A percentile compares a stretch with the other conserved stretches of the same genome.
phyloP scores from a whole-genome alignment of 2,888 invertebrate species.

The Oscheius myriophilus region DNA sequence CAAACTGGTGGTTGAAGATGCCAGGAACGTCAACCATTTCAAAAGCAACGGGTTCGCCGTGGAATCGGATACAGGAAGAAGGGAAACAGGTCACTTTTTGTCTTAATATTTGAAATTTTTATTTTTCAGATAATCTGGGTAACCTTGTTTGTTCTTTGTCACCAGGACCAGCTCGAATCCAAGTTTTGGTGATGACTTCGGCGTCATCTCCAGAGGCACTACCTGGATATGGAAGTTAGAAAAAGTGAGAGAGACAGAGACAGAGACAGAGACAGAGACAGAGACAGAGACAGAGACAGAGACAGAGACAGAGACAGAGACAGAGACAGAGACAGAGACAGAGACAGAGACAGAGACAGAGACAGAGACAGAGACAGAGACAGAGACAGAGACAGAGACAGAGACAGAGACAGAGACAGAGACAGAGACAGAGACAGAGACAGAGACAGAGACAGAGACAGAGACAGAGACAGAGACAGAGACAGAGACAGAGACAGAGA shows the following conservation, averaged over 20 bases:
- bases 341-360: too few species aligned
- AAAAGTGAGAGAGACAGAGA: neutral
- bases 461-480: too few species aligned
- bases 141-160: neutral
- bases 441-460: too few species aligned
- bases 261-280: neutral
- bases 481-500: too few species aligned
- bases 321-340: too few species aligned
- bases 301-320: too few species aligned
- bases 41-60: constrained; percentile 3
- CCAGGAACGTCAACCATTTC: constrained; percentile 9
- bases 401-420: too few species aligned
- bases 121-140: too few species aligned
- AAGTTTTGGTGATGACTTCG: neutral
- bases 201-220: neutral
- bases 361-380: too few species aligned
- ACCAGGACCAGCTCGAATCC: neutral
- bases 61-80: neutral
- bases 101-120: too few species aligned
- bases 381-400: too few species aligned
- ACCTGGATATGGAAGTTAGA: neutral
- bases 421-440: too few species aligned
- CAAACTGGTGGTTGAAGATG: constrained; percentile 5
- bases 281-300: neutral
- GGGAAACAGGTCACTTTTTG: neutral